A percentile compares a stretch with the other conserved stretches of the same genome.
phyloP scores from a whole-genome alignment of 2,888 invertebrate genomes.

The Latrodectus hesperus region DNA sequence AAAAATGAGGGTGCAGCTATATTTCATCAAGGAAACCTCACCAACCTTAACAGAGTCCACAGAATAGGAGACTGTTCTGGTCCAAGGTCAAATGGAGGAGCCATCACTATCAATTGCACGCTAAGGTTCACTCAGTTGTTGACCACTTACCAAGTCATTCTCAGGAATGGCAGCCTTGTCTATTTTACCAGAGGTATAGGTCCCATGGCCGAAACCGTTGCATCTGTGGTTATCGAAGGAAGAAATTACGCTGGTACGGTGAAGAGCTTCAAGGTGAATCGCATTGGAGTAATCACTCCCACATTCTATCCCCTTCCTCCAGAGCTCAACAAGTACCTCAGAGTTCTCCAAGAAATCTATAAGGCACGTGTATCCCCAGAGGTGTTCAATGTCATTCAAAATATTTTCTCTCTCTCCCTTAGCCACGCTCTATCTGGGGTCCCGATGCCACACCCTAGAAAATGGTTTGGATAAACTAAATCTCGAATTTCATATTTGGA shows the following conservation, averaged over 20 bases:
- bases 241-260: conserved; percentile 21
- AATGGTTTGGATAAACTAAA: background rate
- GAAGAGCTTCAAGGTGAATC: conserved; percentile 19
- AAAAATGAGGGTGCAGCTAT: conserved; percentile 12
- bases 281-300: conserved; percentile 29
- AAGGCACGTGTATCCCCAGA: conserved; percentile 22
- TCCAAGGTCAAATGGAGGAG: conserved; percentile 27
- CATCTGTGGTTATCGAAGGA: conserved; percentile 28
- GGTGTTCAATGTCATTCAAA: conserved; percentile 28
- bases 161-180: conserved; percentile 35
- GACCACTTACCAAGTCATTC: conserved; percentile 10
- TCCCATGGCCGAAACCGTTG: conserved; percentile 18
- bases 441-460: conserved; percentile 50
- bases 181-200: conserved; percentile 14
- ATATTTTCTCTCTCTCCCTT: conserved; percentile 18
- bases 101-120: conserved; percentile 57
- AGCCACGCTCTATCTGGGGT: conserved; percentile 22
- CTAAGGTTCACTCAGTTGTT: conserved; percentile 12
- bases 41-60: conserved; percentile 28
- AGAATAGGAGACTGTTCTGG: conserved; percentile 41
- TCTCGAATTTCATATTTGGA: too few relatives aligned
- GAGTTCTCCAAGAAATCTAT: conserved; percentile 31
- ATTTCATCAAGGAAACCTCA: conserved; percentile 45
- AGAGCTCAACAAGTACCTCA: conserved; percentile 31
- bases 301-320: conserved; percentile 24